These are phyloP conservation scores for Muscicapa adusta DNA, from an alignment of 2,113 vertebrate genomes.

Conservation along the genomic window DNA sequence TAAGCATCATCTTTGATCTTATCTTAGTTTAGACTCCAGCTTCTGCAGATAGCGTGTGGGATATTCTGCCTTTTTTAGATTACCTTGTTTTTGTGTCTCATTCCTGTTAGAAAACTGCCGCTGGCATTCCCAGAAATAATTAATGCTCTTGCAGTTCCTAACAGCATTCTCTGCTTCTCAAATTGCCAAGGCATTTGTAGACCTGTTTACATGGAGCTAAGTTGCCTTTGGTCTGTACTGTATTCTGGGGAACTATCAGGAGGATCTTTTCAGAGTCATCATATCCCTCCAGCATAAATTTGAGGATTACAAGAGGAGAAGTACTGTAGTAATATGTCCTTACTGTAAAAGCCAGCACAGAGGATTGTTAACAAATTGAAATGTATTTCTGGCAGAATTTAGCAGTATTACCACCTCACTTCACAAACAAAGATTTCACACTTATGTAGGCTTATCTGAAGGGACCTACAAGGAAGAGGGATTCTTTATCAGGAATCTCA, in stretches of 20 bases:
- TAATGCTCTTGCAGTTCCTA: neutral
- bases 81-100: neutral
- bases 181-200: neutral
- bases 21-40: neutral
- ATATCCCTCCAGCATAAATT: neutral
- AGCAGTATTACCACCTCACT: neutral
- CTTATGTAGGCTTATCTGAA: neutral
- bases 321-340: neutral
- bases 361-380: neutral
- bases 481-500: neutral
- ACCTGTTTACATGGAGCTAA: neutral
- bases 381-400: neutral
- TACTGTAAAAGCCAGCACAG: fast-evolving
- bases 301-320: neutral
- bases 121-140: neutral
- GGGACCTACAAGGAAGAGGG: neutral
- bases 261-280: neutral
- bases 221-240: neutral
- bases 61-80: neutral
- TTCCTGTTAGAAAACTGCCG: neutral
- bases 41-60: neutral
- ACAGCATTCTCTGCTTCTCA: neutral
- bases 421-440: neutral
- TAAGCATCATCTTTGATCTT: neutral
- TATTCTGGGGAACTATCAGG: neutral